Base-by-base conservation (phyloP, 2,888 invertebrate species). In the Mellilla xanthometata region DNA sequence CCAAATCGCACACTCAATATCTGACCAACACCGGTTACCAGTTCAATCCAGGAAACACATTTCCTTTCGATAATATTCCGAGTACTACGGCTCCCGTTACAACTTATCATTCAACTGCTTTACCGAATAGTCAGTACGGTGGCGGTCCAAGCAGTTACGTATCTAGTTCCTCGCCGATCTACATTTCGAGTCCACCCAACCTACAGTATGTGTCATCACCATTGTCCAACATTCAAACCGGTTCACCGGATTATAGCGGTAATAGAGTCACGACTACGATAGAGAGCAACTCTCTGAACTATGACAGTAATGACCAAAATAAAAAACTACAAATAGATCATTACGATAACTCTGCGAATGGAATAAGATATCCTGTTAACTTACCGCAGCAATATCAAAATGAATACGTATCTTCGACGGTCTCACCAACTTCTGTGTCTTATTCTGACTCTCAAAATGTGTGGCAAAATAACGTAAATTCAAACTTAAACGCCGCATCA, bases 261-360 rank as follows among this genome's bases (percentile, higher is more conserved):
- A 81, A 75, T 48, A 73, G 79, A 60, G 62, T 74, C 2, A 72
- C 77, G 9, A 67, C 80, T 11, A 82, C 81, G 0, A 56, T 72
- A 1, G 75, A 69, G 22, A 81, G 68, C 48, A 81, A 74, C 56
- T 56, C 60, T 1, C 50, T 68, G 3, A 72, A 56, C 45, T 84
- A 74, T 45, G 79, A 81, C 8, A 72, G 46, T 27, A 76, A 67
- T 52, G 79, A 81, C 2, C 56, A 59, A 9, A 75, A 65, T 53
- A 83, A 84, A 57, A 80, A 80, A 49, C 72, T 86, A 52, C 79
- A 81, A 56, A 81, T 85, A 38, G 85, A 88, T 54, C 86, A 87
- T 61, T 89, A 83, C 46, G 84, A 89, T 52, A 89, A 87, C 52
- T 78, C 86, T 9, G 80, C 72, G 3, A 83, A 79, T 54, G 86